Base-by-base conservation (phyloP, 2,888 invertebrate species). In the Diarsia mendica region DNA sequence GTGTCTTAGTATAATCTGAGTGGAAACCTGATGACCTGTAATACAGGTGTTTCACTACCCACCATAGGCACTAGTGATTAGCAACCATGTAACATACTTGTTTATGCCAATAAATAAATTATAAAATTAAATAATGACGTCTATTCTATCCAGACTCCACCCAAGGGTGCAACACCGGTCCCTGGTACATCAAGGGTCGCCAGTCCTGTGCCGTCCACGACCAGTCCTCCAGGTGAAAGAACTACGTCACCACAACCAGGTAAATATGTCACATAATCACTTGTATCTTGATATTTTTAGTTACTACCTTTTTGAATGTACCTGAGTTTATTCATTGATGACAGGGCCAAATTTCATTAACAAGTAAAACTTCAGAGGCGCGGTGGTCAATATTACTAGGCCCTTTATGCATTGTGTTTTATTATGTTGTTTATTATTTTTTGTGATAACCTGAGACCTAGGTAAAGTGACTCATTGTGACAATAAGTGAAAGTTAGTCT, bases 181-280 rank as follows among this genome's bases (percentile, higher is more conserved):
- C 81, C 91, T 0, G 79, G 72, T 9, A 67, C 88, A 0, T 90
- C 93, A 0, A 88, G 91, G 11, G 90, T 88, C 0, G 79, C 92
- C 9, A 93, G 92, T 69, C 93, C 94, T 0, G 83, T 85, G 8
- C 87, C 89, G 0, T 75, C 83, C 61, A 69, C 89, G 0, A 51
- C 85, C 72, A 92, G 90, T 39, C 91, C 93, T 0, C 79, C 89
- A 0, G 78, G 77, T 5, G 91, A 90, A 69, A 88, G 88, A 4
- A 75, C 86, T 0, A 53, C 83, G 3, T 85, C 89, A 51, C 82
- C 86, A 28, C 91, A 86, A 77, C 85, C 91, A 87, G 93, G 93
- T 91, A 85, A 68, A 46, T 55, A 69, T 69, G 15, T 68, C 1
- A 51, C 13, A 5, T 15, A 18, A 33, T 68, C 2, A 51, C 10